These are phyloP conservation scores for Mesocricetus auratus DNA, from an alignment of 2,113 vertebrate genomes.

Conservation along the genomic window DNA sequence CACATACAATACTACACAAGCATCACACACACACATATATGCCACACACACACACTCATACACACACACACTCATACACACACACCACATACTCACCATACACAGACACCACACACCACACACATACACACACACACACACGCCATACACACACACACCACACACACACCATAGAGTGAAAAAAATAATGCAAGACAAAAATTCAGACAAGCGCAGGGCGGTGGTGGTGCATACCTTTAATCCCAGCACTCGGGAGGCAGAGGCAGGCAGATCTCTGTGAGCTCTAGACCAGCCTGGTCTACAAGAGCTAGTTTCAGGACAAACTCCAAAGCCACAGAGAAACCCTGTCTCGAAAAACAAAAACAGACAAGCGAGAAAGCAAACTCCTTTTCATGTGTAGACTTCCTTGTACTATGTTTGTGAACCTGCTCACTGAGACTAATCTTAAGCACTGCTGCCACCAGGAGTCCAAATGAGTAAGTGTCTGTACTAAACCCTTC, in stretches of 20 bases:
- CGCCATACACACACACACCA: not conserved
- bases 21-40: not conserved
- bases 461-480: slow-evolving; percentile 1
- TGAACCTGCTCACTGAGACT: not conserved
- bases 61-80: not conserved
- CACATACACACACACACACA: no score
- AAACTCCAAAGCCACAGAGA: no score
- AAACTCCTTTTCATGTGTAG: not conserved
- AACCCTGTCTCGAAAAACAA: no score
- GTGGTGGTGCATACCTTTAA: no score
- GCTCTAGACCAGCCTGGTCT: no score
- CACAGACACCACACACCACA: not conserved
- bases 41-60: not conserved
- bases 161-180: not conserved
- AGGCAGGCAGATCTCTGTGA: no score
- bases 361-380: not conserved
- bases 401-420: not conserved
- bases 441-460: not conserved
- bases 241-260: no score
- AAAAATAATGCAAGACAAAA: not conserved
- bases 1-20: not conserved
- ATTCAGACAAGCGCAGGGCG: not conserved
- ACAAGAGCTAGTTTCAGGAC: no score
- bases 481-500: not conserved
- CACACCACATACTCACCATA: not conserved